Percentiles rank a stretch among this genome's conserved stretches.
These are phyloP conservation scores for Stegophylla sp. DNA, from an alignment of 2,888 invertebrate genomes.

Conservation along the genomic window DNA sequence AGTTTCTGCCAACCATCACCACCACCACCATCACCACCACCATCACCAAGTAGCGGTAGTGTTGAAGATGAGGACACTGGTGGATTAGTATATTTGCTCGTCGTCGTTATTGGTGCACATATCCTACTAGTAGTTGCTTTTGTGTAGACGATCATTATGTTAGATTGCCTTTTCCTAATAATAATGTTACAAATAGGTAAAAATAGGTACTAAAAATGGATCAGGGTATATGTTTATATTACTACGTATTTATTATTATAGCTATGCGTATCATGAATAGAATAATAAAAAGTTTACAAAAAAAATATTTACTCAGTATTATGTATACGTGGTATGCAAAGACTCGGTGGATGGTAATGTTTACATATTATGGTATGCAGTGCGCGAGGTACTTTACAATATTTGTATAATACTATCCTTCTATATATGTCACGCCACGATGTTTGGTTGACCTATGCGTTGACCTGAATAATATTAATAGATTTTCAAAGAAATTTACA, in stretches of 20 bases:
- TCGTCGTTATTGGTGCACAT: background rate
- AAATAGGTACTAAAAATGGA: background rate
- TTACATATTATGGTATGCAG: background rate
- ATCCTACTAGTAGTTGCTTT: background rate
- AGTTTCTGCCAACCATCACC: background rate
- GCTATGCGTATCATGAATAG: background rate
- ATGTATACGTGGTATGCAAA: background rate
- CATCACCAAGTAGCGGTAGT: conserved; percentile 1
- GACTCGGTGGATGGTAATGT: background rate
- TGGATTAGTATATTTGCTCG: background rate
- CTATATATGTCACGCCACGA: background rate
- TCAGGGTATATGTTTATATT: background rate
- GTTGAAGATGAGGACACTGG: background rate
- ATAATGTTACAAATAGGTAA: background rate
- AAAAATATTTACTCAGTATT: background rate
- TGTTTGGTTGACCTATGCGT: background rate
- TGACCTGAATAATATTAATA: background rate
- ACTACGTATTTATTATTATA: background rate
- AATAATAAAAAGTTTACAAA: background rate
- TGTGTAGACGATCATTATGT: background rate
- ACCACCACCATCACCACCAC: too few relatives aligned
- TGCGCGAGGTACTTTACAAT: background rate
- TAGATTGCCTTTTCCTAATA: too few relatives aligned
- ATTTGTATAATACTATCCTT: background rate
- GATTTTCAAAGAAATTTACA: background rate